Evolutionary conservation across 2,797 vertebrate genomes (phyloP).

Genomic region (Gymnocypris eckloni): DNA sequence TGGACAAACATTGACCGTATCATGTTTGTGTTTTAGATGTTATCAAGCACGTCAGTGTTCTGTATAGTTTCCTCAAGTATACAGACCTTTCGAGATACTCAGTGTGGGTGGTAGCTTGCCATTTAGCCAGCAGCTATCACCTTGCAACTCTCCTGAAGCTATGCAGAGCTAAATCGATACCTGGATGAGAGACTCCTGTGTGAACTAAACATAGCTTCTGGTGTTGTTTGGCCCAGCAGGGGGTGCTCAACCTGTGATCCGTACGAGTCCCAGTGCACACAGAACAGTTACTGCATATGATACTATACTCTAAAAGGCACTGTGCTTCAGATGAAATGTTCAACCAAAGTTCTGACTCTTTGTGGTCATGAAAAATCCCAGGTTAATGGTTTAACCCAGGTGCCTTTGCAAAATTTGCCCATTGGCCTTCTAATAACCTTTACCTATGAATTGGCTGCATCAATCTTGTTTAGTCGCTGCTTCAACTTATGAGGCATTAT

Average conservation of each 20-base stretch:
- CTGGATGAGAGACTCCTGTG: background rate
- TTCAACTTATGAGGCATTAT: background rate
- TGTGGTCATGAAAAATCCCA: background rate
- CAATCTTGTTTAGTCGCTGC: background rate
- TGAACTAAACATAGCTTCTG: background rate
- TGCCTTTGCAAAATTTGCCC: background rate
- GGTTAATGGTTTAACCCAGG: background rate
- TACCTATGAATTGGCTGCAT: background rate
- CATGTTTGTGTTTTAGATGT: conserved; percentile 49
- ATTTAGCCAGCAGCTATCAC: background rate
- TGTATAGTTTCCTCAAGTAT: conserved; percentile 17
- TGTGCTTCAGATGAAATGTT: background rate
- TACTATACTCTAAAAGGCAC: background rate
- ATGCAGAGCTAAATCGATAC: background rate
- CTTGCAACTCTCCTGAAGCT: conserved; percentile 13
- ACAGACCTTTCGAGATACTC: conserved; percentile 1
- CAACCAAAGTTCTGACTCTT: background rate
- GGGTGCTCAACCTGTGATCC: background rate
- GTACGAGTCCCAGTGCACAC: background rate
- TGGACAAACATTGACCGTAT: conserved; percentile 19
- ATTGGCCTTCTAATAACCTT: background rate
- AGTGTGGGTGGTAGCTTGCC: conserved; percentile 25
- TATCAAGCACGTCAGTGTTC: conserved; percentile 46
- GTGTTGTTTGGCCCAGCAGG: background rate
- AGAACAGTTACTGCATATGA: background rate